phyloP scores from a whole-genome alignment of 2,888 invertebrate species.

The Drosophila eohydei region DNA sequence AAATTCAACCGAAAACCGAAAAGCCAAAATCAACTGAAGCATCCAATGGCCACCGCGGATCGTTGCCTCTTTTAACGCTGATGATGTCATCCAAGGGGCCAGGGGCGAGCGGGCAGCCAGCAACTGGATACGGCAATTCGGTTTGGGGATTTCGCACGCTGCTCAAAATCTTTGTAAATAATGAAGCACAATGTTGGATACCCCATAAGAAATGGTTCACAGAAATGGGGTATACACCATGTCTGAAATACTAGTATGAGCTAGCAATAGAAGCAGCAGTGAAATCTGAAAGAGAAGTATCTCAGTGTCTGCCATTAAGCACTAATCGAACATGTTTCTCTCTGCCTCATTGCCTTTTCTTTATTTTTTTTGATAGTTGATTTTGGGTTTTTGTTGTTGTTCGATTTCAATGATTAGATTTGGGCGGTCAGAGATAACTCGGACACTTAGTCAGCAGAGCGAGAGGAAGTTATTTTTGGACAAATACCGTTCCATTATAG shows the following conservation, averaged over 20 bases:
- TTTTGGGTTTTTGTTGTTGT: constrained; percentile 9
- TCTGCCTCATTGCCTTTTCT: constrained; percentile 38
- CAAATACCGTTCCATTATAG: constrained; percentile 14
- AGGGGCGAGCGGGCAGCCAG: constrained; percentile 9
- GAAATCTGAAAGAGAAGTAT: constrained; percentile 8
- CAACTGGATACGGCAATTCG: constrained; percentile 51
- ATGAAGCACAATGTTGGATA: constrained; percentile 34
- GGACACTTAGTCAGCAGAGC: constrained; percentile 27
- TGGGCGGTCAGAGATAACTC: constrained; percentile 33
- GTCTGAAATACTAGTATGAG: too few species aligned
- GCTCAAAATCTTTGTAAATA: constrained; percentile 55
- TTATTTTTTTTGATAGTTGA: constrained; percentile 11
- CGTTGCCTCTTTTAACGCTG: constrained; percentile 54
- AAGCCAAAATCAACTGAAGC: constrained; percentile 46
- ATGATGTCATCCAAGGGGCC: constrained; percentile 64
- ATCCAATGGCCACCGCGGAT: constrained; percentile 61
- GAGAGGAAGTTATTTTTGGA: constrained; percentile 11
- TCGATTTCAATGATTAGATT: constrained; percentile 54
- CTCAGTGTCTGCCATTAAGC: background rate
- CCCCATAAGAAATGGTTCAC: background rate
- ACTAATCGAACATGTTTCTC: constrained; percentile 22
- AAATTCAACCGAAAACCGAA: constrained; percentile 38
- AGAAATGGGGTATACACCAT: background rate
- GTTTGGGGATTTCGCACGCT: constrained; percentile 67
- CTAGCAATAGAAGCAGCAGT: background rate